Conservation (phyloP, 2,797 vertebrate genomes). For the Mus spretus region DNA sequence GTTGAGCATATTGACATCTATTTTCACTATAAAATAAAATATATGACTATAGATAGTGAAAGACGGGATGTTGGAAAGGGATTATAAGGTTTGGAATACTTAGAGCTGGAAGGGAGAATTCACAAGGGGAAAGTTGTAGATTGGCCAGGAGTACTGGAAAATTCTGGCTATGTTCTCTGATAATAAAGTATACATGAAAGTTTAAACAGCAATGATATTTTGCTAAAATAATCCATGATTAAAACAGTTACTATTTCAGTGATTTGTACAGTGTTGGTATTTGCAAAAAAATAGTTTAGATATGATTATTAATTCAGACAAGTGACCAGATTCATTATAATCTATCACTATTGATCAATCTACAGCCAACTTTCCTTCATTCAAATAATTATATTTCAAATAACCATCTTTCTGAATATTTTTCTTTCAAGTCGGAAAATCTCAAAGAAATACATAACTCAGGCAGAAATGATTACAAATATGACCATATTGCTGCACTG, state of each 20-base stretch:
- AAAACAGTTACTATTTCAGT: slow-evolving; percentile 14
- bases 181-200: slow-evolving; percentile 49
- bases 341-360: neutral
- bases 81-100: neutral
- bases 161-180: neutral
- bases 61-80: neutral
- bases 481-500: neutral
- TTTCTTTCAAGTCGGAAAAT: neutral
- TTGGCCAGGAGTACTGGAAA: slow-evolving; percentile 9
- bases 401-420: neutral
- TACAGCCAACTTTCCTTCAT: neutral
- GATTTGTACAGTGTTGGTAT: neutral
- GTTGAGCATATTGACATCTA: neutral
- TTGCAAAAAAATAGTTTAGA: neutral
- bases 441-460: neutral
- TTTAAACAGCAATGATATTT: neutral
- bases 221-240: neutral
- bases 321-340: neutral
- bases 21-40: slow-evolving; percentile 45
- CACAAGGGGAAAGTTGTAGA: neutral
- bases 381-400: slow-evolving; percentile 3
- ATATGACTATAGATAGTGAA: neutral
- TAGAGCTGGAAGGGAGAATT: neutral
- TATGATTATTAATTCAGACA: neutral
- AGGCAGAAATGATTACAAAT: neutral